Percentiles rank a stretch among this genome's conserved stretches.
These are phyloP conservation scores for Homarus gammarus DNA, from an alignment of 2,888 invertebrate species.

Conservation along the genomic window DNA sequence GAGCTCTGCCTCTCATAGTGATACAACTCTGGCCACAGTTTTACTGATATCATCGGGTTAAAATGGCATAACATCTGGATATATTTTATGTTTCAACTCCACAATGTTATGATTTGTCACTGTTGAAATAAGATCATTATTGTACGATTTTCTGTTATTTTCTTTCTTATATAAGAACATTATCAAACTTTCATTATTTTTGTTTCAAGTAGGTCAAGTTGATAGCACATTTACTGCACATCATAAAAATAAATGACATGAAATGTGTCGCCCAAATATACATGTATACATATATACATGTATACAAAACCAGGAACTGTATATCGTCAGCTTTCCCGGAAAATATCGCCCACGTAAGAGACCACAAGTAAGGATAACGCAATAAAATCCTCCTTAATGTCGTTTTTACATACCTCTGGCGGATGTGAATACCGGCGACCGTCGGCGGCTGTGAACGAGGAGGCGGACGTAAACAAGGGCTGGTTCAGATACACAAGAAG, in stretches of 20 bases:
- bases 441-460: background rate
- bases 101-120: too few relatives aligned
- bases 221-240: too few relatives aligned
- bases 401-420: slow-evolving; percentile 50
- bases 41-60: too few relatives aligned
- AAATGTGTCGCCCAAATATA: background rate
- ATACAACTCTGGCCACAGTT: too few relatives aligned
- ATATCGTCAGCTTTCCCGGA: slow-evolving; percentile 7
- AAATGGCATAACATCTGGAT: too few relatives aligned
- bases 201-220: too few relatives aligned
- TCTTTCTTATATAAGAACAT: too few relatives aligned
- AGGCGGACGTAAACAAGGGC: background rate
- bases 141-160: too few relatives aligned
- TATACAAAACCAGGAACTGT: background rate
- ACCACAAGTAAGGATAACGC: slow-evolving; percentile 55
- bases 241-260: background rate
- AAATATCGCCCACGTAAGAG: slow-evolving; percentile 27
- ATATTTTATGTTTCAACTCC: too few relatives aligned
- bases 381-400: slow-evolving; percentile 62
- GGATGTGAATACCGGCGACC: slow-evolving; percentile 5
- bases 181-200: too few relatives aligned
- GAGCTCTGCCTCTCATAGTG: too few relatives aligned
- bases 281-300: background rate
- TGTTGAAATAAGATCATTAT: too few relatives aligned
- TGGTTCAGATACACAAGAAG: slow-evolving; percentile 38